These are phyloP conservation scores for Cistogaster globosa DNA, from an alignment of 2,888 invertebrate genomes.

Conservation along the genomic window DNA sequence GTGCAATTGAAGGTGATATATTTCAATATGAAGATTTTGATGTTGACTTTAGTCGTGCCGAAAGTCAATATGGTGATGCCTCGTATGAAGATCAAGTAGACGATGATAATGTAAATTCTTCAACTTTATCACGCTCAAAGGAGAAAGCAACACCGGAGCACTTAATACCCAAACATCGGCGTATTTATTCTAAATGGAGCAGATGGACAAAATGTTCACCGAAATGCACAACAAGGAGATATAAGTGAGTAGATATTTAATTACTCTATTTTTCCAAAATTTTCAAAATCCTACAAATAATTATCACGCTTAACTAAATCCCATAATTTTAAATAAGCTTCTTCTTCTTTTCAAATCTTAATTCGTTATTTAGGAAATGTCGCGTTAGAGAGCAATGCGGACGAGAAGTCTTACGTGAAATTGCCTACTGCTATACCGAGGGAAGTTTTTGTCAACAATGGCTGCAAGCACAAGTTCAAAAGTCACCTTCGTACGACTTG, in stretches of 20 bases:
- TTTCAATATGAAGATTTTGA: constrained; percentile 81
- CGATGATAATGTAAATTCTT: constrained; percentile 75
- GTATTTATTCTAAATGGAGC: constrained; percentile 90
- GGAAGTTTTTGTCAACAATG: constrained; percentile 92
- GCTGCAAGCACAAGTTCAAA: constrained; percentile 83
- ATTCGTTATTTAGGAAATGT: constrained; percentile 86
- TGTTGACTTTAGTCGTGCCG: constrained; percentile 73
- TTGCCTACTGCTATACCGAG: constrained; percentile 92
- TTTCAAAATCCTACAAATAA: too few species aligned
- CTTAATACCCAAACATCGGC: constrained; percentile 76
- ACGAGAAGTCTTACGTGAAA: constrained; percentile 90
- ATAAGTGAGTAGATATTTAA: constrained; percentile 84
- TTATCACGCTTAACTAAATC: too few species aligned
- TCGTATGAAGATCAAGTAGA: constrained; percentile 74
- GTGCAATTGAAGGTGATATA: constrained; percentile 76
- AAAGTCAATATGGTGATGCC: constrained; percentile 70
- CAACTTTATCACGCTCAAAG: constrained; percentile 71
- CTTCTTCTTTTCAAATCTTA: neutral
- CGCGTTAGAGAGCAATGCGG: constrained; percentile 89
- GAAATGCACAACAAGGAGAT: constrained; percentile 90
- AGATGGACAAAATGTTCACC: constrained; percentile 92
- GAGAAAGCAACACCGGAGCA: constrained; percentile 80
- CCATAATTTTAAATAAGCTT: neutral
- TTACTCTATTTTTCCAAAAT: neutral
- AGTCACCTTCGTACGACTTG: constrained; percentile 79